Conservation (phyloP, 2,797 vertebrate species). For the Acanthis flammea region DNA sequence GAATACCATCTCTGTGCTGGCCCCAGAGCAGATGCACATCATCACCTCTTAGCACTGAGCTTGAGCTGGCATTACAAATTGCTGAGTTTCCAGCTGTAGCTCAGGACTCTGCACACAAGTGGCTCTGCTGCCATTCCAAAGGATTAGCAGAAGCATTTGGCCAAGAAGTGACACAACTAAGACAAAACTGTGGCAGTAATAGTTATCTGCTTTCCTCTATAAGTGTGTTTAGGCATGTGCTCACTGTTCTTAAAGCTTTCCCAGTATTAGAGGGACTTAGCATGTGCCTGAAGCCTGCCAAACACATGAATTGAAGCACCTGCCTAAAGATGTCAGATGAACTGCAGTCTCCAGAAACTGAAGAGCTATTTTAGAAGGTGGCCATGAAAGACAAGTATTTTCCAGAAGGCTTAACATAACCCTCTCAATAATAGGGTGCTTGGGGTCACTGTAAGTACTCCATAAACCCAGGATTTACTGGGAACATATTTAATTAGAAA, state of each 20-base stretch:
- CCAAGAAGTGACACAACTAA: neutral
- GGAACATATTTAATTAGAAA: neutral
- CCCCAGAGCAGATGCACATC: neutral
- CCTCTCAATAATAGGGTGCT: neutral
- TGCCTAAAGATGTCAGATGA: neutral
- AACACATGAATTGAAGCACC: neutral
- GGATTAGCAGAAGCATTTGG: neutral
- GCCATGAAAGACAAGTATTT: neutral
- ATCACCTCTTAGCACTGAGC: neutral
- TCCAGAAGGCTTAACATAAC: neutral
- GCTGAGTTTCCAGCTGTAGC: neutral
- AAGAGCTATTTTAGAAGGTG: neutral
- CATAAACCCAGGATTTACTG: neutral
- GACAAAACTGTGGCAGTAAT: neutral
- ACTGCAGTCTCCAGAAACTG: neutral
- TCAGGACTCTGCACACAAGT: rapidly evolving
- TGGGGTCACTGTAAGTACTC: neutral
- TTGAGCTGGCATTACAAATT: neutral
- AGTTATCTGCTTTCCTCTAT: neutral
- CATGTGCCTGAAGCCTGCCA: neutral
- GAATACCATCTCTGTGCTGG: neutral
- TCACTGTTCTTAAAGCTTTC: neutral
- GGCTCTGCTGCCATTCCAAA: neutral
- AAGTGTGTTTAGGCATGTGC: neutral
- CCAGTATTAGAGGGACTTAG: neutral